A percentile compares a stretch with the other conserved stretches of the same genome.
These are phyloP conservation scores for Jacana jacana DNA, from an alignment of 2,113 vertebrate genomes.

Conservation along the genomic window DNA sequence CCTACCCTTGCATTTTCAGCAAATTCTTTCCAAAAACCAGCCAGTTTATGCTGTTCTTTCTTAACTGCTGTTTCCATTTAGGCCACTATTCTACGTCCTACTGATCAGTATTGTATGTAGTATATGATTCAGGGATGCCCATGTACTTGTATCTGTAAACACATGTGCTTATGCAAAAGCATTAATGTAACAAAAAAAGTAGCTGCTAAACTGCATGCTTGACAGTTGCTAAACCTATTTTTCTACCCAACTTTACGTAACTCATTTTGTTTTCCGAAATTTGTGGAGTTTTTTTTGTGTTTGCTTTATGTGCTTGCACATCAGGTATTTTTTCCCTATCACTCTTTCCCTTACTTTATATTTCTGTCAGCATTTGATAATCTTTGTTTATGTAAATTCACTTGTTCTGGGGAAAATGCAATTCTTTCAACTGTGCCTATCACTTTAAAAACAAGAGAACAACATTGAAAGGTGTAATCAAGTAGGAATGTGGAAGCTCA, in stretches of 20 bases:
- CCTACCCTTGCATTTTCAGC: background rate
- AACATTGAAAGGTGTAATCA: background rate
- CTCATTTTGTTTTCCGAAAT: background rate
- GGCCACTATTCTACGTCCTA: background rate
- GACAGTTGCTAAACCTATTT: background rate
- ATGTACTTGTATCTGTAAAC: background rate
- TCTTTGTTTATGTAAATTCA: background rate
- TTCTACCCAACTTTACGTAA: background rate
- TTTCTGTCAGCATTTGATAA: background rate
- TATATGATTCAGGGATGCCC: background rate
- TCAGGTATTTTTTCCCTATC: background rate
- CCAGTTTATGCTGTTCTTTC: background rate
- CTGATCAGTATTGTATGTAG: background rate
- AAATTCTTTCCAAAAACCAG: background rate
- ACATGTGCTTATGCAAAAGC: background rate
- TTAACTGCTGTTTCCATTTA: background rate
- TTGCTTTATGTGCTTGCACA: background rate
- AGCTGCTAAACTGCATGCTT: background rate
- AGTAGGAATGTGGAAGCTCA: background rate
- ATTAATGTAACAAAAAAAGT: background rate
- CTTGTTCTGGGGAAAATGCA: background rate
- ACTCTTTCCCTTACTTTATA: background rate
- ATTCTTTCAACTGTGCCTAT: background rate
- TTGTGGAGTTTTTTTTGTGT: background rate
- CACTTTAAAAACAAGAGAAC: background rate